Evolutionary conservation across 2,888 invertebrate species (phyloP), one percentile per base, ranked within the genome.

Genomic region (Agrilus cyanescens): DNA sequence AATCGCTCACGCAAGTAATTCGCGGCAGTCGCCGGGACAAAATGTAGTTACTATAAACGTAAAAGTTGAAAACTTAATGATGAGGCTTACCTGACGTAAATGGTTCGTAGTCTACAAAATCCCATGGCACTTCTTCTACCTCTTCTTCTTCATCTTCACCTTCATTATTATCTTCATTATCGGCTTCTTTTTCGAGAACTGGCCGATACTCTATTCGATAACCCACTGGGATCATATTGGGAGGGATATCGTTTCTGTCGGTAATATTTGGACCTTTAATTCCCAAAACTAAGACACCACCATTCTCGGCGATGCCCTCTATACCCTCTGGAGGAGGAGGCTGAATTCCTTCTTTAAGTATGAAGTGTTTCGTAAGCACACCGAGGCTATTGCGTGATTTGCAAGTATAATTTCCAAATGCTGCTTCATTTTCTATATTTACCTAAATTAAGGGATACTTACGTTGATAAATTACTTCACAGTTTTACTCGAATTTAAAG

Each of bases 391-490:
- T 77, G 44, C 61, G 58, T 2, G 72, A 75, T 35, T 63, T 66
- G 56, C 77, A 77, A 38, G 66, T 66, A 59, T 76, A 77, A 39
- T 66, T 68, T 15, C 71, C 74, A 46, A 72, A 72, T 6, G 62
- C 61, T 5, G 56, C 50, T 10, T 58, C 53, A 46, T 63, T 58
- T 14, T 58, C 57, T 37, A 67, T 56, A 33, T 56, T 52, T 4
- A 68, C 49, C 65, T 67, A 53, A 40, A 56, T 53, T 20, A 31
- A 44, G 40, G 42, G 13, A 14, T 25, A 25, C 7, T 7, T 5
- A 20, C 7, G 20, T 2, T 7, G 7, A 20, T 20, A 3, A 7
- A 5, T 4, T 40, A 34, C 34, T n/a, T n/a, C n/a, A n/a, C n/a
- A n/a, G n/a, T n/a, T n/a, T n/a, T n/a, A n/a, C n/a, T n/a, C n/a